A percentile compares a stretch with the other conserved stretches of the same genome.
These are phyloP conservation scores for Spilogale gracilis DNA, from an alignment of 2,113 vertebrate genomes.

Conservation along the genomic window DNA sequence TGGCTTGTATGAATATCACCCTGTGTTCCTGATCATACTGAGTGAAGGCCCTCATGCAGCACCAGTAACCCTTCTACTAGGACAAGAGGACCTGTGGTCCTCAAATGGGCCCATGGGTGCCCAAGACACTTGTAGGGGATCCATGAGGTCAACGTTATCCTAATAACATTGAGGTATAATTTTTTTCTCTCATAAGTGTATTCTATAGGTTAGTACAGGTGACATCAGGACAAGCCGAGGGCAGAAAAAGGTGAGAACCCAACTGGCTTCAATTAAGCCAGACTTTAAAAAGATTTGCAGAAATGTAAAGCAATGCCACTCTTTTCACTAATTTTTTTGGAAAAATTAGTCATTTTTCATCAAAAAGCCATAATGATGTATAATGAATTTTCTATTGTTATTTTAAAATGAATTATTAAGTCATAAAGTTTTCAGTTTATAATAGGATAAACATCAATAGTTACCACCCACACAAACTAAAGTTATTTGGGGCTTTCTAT, in stretches of 20 bases:
- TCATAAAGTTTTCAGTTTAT: not conserved
- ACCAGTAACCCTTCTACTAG: not conserved
- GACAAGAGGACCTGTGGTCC: not conserved
- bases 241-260: not conserved
- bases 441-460: not conserved
- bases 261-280: not conserved
- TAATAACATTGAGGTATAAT: not conserved
- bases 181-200: not conserved
- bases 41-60: too few relatives aligned
- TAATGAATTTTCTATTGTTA: not conserved
- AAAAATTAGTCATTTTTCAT: not conserved
- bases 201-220: accelerated
- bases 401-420: not conserved
- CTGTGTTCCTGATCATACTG: accelerated
- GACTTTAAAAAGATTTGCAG: not conserved
- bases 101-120: not conserved
- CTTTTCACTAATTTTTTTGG: not conserved
- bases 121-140: too few relatives aligned
- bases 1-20: too few relatives aligned
- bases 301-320: not conserved
- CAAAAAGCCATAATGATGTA: not conserved
- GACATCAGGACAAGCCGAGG: accelerated
- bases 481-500: not conserved
- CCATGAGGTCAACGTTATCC: not conserved
- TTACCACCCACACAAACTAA: not conserved